Base-by-base conservation (phyloP, 1,140 invertebrate genomes). In the Argopecten irradians region DNA sequence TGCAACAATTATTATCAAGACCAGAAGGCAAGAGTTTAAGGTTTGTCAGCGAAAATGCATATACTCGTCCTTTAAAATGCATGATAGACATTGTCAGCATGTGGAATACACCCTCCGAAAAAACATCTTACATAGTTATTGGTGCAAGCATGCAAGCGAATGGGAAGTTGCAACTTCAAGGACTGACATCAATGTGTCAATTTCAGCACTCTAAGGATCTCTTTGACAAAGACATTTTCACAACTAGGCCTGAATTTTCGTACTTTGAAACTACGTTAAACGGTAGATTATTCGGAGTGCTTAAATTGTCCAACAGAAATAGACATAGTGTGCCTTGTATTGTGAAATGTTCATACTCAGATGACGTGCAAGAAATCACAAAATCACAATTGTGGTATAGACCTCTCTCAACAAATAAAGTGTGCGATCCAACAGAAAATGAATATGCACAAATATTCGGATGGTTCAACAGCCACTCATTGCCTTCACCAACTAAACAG, bases 81-180 rank as follows among this genome's bases (percentile, higher is more conserved):
- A 41, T 46, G 34, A 3, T 88, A 7, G 87, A 88, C 32, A 39
- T 88, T 32, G 87, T 88, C 3, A 88, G 87, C 46, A 22, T 84
- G 36, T 88, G 87, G 87, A 88, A 88, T 34, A 88, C 87, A 1
- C 82, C 83, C 0, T 39, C 32, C 19, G 13, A 39, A 84, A 19
- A 32, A 11, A n/a, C 32, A 8, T 84, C 87, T 19, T 88, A 84
- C 34, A 84, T 88, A 32, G 87, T 88, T 28, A 33, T 88, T 14
- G 39, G 83, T 16, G 36, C 46, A 34, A 36, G 34, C 34, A 71
- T 7, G 55, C 14, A 55, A 34, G 11, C 19, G 19, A 32, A 84
- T n/a, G 22, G 34, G 34, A 22, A 32, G 28, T 1, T 16, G 5
- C 34, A 8, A 14, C 34, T 86, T 11, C 32, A 33, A 41, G 84